Base-by-base conservation (phyloP, 2,888 invertebrate species). In the Crematogaster levior region DNA sequence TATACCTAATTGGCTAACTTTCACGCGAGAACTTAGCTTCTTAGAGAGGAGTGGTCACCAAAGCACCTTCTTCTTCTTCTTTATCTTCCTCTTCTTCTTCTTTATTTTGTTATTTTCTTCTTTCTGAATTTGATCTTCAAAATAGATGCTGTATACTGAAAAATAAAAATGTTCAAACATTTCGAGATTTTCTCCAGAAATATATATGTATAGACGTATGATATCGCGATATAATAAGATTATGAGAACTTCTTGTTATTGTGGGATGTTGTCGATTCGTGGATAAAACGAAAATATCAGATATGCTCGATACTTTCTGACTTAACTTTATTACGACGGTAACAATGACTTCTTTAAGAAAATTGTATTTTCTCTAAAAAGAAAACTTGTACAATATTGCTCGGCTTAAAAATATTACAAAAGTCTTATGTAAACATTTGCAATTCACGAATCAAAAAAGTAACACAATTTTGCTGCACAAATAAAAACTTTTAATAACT, bases 1-100 rank as follows among this genome's bases (percentile, higher is more conserved):
- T 84, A 83, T 82, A 86, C 87, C 86, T 86, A 89, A 90, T 90
- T 90, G 88, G 87, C 85, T 89, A 87, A 90, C 82, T 88, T 80
- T 91, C 92, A 92, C 92, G 92, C 92, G 91, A 91, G 56, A 90
- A 90, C 89, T 90, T 93, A 93, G 94, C 93, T 94, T 94, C 82
- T 92, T 93, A 93, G 94, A 93, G 92, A 93, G 91, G 92, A 93
- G 91, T 92, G 93, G 93, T 92, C 94, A 94, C 93, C 89, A 91
- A 88, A 86, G 90, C 92, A 90, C 90, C 85, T 86, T 88, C 89
- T 89, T 89, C 27, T 88, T 85, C 86, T 88, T 84, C 81, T 85
- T 61, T 40, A 60, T 80, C 53, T 61, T 81, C 81, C 48, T 68
- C 68, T 27, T 60, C 37, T 43, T 21, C 43, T 37, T 72, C 24